A percentile compares a stretch with the other conserved stretches of the same genome.
Conservation (phyloP, 2,797 vertebrate genomes). For the Lacerta viridis region DNA sequence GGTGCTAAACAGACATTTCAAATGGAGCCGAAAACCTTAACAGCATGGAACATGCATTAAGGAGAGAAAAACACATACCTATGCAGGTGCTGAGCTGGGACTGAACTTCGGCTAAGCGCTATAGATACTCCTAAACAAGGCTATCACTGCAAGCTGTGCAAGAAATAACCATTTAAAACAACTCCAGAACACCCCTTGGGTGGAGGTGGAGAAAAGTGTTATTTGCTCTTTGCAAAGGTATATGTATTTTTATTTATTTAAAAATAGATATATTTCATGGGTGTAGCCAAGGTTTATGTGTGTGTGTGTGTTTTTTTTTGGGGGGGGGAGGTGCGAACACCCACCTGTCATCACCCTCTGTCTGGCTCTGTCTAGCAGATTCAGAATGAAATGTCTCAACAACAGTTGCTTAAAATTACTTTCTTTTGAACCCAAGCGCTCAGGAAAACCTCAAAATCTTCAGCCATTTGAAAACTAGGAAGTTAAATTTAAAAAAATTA, state of each 20-base stretch:
- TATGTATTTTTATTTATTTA: not conserved
- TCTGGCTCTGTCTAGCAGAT: no score
- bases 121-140: not conserved
- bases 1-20: slow-evolving; percentile 28
- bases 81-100: not conserved
- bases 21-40: slow-evolving; percentile 21
- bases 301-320: no score
- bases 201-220: not conserved
- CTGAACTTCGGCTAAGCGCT: not conserved
- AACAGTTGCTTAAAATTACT: no score
- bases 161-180: not conserved
- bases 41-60: not conserved
- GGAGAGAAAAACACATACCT: not conserved
- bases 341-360: no score
- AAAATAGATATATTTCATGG: no score
- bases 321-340: no score
- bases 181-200: not conserved
- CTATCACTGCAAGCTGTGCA: not conserved
- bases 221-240: not conserved
- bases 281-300: no score
- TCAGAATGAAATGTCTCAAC: no score
- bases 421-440: no score
- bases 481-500: no score
- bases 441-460: no score
- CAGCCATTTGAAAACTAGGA: no score